These are phyloP conservation scores for Hyposmocoma kahamanoa DNA, from an alignment of 1,140 invertebrate species.

Conservation along the genomic window DNA sequence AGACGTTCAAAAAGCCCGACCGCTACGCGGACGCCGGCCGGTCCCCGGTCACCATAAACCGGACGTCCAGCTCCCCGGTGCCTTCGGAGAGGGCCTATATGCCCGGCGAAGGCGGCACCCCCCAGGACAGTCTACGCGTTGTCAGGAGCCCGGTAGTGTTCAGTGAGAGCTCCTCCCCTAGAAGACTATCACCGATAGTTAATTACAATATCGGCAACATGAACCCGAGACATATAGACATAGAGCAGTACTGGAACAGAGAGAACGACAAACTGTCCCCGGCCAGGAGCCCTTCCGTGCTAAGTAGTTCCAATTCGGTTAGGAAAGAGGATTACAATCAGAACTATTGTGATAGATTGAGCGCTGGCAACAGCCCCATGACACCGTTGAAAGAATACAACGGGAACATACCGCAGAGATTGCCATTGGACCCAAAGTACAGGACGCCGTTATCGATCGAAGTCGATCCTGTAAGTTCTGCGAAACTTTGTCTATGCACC, in stretches of 20 bases:
- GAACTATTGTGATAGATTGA: slow-evolving; percentile 61
- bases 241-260: slow-evolving; percentile 62
- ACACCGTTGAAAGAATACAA: slow-evolving; percentile 48
- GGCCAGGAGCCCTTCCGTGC: slow-evolving; percentile 38
- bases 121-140: slow-evolving; percentile 49
- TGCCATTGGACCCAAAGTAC: slow-evolving; percentile 56
- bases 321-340: slow-evolving; percentile 62
- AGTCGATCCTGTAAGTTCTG: slow-evolving; percentile 79
- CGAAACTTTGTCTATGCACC: too few relatives aligned
- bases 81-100: slow-evolving; percentile 22
- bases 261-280: slow-evolving; percentile 52
- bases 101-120: slow-evolving; percentile 46
- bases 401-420: slow-evolving; percentile 43
- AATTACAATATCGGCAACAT: slow-evolving; percentile 72
- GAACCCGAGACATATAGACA: slow-evolving; percentile 69
- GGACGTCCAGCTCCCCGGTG: slow-evolving; percentile 44
- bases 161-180: slow-evolving; percentile 58
- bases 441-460: slow-evolving; percentile 76
- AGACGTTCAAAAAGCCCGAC: slow-evolving; percentile 52
- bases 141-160: slow-evolving; percentile 57
- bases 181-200: slow-evolving; percentile 62
- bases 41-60: slow-evolving; percentile 35
- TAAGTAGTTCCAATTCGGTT: slow-evolving; percentile 45
- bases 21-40: slow-evolving; percentile 28
- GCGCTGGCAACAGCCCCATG: slow-evolving; percentile 48